Percentiles rank a stretch among this genome's conserved stretches.
Evolutionary conservation across 2,797 vertebrate species (phyloP).

Genomic region (Hapalemur alaotrensis): DNA sequence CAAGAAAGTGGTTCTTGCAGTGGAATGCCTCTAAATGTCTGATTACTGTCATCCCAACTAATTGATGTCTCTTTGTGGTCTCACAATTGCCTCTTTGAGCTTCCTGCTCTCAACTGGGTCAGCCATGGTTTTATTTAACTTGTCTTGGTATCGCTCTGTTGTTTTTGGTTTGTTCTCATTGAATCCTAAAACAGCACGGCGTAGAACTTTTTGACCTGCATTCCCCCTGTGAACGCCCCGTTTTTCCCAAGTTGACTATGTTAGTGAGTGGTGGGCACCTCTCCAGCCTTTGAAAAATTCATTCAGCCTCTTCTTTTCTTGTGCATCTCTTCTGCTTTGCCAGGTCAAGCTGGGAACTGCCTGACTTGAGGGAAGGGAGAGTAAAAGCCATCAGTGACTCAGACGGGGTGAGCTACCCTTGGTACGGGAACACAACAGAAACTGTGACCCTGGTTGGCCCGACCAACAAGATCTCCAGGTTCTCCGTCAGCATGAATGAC

Average conservation of each 20-base stretch:
- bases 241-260: background rate
- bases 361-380: slow-evolving; percentile 94
- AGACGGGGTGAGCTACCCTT: slow-evolving; percentile 98
- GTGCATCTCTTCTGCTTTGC: slow-evolving; percentile 63
- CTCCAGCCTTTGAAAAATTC: slow-evolving; percentile 9
- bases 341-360: slow-evolving; percentile 99
- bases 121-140: background rate
- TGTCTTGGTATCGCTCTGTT: background rate
- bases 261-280: slow-evolving; percentile 21
- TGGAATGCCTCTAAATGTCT: background rate
- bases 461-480: slow-evolving; percentile 95
- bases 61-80: background rate
- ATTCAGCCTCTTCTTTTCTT: slow-evolving; percentile 62
- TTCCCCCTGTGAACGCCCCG: background rate
- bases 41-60: background rate
- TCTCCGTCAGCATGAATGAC: slow-evolving; percentile 98
- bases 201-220: background rate
- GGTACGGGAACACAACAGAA: slow-evolving; percentile 99
- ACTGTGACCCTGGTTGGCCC: slow-evolving; percentile 96
- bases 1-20: background rate
- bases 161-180: background rate
- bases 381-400: slow-evolving; percentile 98
- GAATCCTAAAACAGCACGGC: background rate
- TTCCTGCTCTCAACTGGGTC: background rate
- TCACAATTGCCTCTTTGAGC: background rate